Conservation (phyloP, 2,888 invertebrate genomes). For the Synergus japonicus region DNA sequence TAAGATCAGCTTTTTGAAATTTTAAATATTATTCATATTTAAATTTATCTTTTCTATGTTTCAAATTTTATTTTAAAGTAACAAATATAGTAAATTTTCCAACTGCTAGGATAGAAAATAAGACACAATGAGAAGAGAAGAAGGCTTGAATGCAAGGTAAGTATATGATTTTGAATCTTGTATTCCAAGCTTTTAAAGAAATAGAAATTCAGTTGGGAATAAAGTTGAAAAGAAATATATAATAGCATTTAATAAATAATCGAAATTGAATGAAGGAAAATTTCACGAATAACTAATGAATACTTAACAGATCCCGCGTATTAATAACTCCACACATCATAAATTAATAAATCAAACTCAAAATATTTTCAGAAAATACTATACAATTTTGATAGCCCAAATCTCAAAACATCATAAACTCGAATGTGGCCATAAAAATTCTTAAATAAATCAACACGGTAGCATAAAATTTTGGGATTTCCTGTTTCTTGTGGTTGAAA, state of each 20-base stretch:
- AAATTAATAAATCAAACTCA: not conserved
- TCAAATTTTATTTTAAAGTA: not conserved
- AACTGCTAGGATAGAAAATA: not conserved
- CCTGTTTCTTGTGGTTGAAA: constrained; percentile 3
- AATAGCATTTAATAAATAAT: not conserved
- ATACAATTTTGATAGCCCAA: not conserved
- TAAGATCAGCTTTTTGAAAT: not conserved
- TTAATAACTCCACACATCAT: not conserved
- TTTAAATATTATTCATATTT: not conserved
- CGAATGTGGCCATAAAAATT: not conserved
- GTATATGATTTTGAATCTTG: not conserved
- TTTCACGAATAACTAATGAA: not conserved
- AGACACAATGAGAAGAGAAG: not conserved
- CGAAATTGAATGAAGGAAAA: not conserved
- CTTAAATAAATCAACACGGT: not conserved
- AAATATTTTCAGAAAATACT: not conserved
- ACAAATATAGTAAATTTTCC: not conserved
- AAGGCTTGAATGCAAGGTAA: not conserved
- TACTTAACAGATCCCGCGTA: not conserved
- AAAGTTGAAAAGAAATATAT: not conserved
- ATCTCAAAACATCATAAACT: not conserved
- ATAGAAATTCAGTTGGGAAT: not conserved
- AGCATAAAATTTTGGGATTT: not conserved
- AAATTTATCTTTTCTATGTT: not conserved
- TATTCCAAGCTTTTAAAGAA: not conserved